Percentiles rank a stretch among this genome's conserved stretches.
Conservation (phyloP, 2,113 vertebrate species). For the Chaenogobius annularis region DNA sequence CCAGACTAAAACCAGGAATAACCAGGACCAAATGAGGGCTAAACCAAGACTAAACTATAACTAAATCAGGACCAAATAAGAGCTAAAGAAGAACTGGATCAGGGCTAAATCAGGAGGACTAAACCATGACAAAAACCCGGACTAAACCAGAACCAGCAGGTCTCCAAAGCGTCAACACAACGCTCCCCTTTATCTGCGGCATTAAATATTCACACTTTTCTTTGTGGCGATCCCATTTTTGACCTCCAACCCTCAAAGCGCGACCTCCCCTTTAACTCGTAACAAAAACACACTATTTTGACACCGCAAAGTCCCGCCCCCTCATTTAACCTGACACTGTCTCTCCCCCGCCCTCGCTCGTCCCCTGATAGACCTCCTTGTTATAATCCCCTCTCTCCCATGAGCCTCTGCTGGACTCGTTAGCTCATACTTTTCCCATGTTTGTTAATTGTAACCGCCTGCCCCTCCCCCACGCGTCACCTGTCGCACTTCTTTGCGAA, state of each 20-base stretch:
- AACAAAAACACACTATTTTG: not conserved
- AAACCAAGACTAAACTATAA: not conserved
- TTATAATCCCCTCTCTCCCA: constrained; percentile 55
- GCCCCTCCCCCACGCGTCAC: not conserved
- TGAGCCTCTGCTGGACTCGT: constrained; percentile 74
- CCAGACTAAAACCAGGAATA: not conserved
- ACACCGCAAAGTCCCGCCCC: not conserved
- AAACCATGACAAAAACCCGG: not conserved
- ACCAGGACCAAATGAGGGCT: not conserved
- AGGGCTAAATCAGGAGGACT: not conserved
- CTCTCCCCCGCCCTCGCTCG: not conserved
- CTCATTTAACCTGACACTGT: constrained; percentile 23
- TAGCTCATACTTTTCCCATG: constrained; percentile 71
- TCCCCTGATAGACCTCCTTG: constrained; percentile 51
- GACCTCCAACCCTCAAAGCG: not conserved
- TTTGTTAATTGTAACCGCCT: constrained; percentile 74
- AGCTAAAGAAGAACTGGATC: not conserved
- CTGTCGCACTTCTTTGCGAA: no score
- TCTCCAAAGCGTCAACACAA: no score
- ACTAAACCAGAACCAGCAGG: not conserved
- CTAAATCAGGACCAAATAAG: not conserved
- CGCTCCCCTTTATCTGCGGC: not conserved
- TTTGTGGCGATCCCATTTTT: not conserved
- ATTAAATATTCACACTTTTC: not conserved
- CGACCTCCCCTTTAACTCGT: not conserved